phyloP scores from a whole-genome alignment of 92 coral and sea anemone genomes.

The Scolanthus callimorphus region DNA sequence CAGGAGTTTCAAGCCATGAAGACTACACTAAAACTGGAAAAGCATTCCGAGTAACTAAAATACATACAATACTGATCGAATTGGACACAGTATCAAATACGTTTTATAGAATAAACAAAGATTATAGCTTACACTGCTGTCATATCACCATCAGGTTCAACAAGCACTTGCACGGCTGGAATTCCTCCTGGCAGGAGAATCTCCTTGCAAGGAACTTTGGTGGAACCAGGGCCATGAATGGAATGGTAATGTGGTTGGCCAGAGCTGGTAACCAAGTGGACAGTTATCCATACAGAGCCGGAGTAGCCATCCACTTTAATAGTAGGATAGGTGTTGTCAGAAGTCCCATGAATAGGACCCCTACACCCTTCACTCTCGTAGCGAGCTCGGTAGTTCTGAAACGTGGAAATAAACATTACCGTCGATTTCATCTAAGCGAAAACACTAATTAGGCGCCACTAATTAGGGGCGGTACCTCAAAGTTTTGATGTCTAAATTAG shows the following conservation, averaged over 20 bases:
- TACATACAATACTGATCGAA: no score
- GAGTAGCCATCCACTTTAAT: conserved; percentile 81
- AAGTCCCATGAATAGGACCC: conserved; percentile 96
- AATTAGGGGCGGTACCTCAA: no score
- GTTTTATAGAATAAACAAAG: no score
- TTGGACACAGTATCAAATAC: no score
- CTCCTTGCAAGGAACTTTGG: conserved; percentile 94
- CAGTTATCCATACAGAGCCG: conserved; percentile 93
- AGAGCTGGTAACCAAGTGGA: conserved; percentile 78
- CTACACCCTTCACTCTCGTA: conserved; percentile 99
- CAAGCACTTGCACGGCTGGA: conserved; percentile 94
- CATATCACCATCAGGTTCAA: conserved; percentile 90
- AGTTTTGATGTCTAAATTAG: no score
- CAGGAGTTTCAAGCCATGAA: no score
- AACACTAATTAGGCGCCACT: no score
- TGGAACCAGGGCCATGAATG: conserved; percentile 98
- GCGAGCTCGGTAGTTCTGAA: conserved; percentile 95
- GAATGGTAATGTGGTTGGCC: conserved; percentile 97
- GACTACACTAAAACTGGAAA: neutral
- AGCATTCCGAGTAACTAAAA: neutral
- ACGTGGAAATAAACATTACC: conserved; percentile 2
- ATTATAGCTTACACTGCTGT: conserved; percentile 97
- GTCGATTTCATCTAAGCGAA: no score
- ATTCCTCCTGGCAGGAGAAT: conserved; percentile 78
- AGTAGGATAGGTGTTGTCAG: conserved; percentile 88